Conservation (phyloP, 1,140 invertebrate species). For the Glomeris maerens region DNA sequence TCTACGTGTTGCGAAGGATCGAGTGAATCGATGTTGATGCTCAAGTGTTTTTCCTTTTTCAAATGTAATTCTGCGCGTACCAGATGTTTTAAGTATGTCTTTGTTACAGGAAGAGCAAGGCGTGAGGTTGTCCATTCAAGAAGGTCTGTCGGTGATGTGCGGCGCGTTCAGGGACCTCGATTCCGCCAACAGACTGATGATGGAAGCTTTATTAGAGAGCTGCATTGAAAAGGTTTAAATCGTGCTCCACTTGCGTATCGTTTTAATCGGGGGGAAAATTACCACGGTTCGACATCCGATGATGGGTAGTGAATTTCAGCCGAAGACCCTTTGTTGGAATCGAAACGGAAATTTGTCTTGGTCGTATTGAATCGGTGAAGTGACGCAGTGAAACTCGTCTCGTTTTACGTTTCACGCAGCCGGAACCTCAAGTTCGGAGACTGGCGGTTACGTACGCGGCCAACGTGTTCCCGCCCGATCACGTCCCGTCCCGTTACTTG, state of each 20-base stretch:
- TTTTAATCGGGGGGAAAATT: too few relatives aligned
- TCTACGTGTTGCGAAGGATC: too few relatives aligned
- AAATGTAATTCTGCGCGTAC: too few relatives aligned
- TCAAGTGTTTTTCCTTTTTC: too few relatives aligned
- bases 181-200: constrained; percentile 29
- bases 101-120: constrained; percentile 39
- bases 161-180: constrained; percentile 42
- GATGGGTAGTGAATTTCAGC: too few relatives aligned
- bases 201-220: constrained; percentile 42
- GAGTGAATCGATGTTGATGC: too few relatives aligned
- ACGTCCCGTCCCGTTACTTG: constrained; percentile 65
- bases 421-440: constrained; percentile 56
- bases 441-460: constrained; percentile 67
- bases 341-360: too few relatives aligned
- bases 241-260: too few relatives aligned
- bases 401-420: constrained; percentile 27
- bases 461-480: constrained; percentile 60
- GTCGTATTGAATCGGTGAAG: too few relatives aligned
- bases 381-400: too few relatives aligned
- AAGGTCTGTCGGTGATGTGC: constrained; percentile 53
- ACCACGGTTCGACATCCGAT: too few relatives aligned
- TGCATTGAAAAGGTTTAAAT: constrained; percentile 34
- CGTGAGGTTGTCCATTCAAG: constrained; percentile 48
- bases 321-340: too few relatives aligned
- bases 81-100: background rate